Evolutionary conservation across 2,797 vertebrate species (phyloP), one percentile per base, ranked within the genome.

Genomic region (Spinibarbus caldwelli): DNA sequence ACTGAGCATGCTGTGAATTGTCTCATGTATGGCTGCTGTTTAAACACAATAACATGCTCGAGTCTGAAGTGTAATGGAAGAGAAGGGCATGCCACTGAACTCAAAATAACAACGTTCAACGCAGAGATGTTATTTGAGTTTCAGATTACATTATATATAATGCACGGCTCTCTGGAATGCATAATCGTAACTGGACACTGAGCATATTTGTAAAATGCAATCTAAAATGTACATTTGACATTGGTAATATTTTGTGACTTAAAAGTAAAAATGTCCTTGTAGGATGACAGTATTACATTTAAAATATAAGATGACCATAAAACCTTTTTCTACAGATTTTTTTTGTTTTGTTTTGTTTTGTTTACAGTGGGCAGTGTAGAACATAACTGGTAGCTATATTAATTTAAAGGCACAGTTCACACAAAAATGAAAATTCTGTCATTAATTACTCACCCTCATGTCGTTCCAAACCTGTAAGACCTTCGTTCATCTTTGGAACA

Each of bases 31-130:
- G 21, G 7, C 36, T 49, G 38, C 70, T 38, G 81, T 75, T 83
- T 66, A 83, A 86, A 81, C 49, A 70, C 45, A 82, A 81, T 76
- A 36, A 34, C 34, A 49, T 29, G 26, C 73, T 62, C 23, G 14
- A 71, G 31, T 49, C 62, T 43, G 41, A 71, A 82, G 45, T 71
- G 45, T 57, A 76, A 41, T 36, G 19, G 54, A 71, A 72, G 41
- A 38, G 29, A 75, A 66, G 9, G 21, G 41, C 21, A 34, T 4
- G 11, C 38, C 38, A 62, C 19, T 73, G 70, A 62, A 38, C 36
- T 82, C 15, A n/a, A 68, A 43, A 47, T n/a, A 49, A 36, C 14
- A 26, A 66, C 17, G 15, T 64, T 64, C 29, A 78, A 59, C 6
- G 5, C 31, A 59, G 12, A n/a, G 5, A 57, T 78, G 75, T 4